phyloP scores from a whole-genome alignment of 2,888 invertebrate species.

The Anthoptus insignis region DNA sequence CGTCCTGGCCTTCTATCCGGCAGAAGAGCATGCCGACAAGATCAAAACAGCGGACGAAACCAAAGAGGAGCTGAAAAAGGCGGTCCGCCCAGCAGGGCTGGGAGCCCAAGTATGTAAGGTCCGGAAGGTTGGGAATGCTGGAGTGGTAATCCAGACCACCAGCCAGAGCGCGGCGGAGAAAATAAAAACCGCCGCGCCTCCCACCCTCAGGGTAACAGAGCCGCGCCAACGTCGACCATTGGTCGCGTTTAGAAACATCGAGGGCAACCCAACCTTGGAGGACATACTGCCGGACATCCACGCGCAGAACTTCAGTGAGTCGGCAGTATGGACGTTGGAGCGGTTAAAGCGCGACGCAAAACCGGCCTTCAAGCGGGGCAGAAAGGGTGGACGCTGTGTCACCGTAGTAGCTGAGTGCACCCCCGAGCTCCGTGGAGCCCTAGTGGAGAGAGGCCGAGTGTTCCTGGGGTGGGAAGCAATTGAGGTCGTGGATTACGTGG shows the following conservation, averaged over 20 bases:
- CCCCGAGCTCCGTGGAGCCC: background rate
- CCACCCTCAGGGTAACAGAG: background rate
- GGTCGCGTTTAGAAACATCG: background rate
- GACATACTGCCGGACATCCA: background rate
- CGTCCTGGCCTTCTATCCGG: constrained; percentile 11
- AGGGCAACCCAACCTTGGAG: constrained; percentile 3
- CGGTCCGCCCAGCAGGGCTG: background rate
- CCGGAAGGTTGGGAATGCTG: constrained; percentile 6
- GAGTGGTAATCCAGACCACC: constrained; percentile 5
- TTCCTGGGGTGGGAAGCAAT: constrained; percentile 1
- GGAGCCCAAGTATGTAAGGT: constrained; percentile 1
- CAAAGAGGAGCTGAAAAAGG: background rate
- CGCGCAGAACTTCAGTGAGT: background rate
- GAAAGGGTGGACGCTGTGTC: background rate
- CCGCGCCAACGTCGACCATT: background rate
- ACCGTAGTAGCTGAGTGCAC: constrained; percentile 1
- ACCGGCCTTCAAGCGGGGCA: background rate
- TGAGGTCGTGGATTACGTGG: constrained; percentile 19
- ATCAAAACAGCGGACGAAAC: constrained; percentile 9
- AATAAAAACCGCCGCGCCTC: background rate
- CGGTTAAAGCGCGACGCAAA: background rate
- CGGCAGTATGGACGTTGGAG: background rate
- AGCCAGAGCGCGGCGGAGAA: background rate
- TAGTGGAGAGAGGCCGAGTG: background rate
- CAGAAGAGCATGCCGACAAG: background rate